These are phyloP conservation scores for Hyperoplus immaculatus DNA, from an alignment of 2,797 vertebrate species.

Conservation along the genomic window DNA sequence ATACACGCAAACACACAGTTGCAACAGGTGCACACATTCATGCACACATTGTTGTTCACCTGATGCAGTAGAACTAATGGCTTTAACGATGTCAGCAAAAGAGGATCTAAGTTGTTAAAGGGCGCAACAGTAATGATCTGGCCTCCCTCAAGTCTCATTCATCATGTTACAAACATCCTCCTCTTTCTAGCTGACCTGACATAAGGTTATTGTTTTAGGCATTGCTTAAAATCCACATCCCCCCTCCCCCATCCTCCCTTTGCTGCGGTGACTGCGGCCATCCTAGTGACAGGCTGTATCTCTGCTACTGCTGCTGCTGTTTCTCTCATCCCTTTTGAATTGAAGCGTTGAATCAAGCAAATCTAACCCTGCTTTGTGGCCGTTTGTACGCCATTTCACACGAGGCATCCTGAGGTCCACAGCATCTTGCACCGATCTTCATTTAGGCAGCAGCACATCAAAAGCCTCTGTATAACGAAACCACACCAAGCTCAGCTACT, in stretches of 20 bases:
- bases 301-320: conserved; percentile 35
- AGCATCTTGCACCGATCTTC: conserved; percentile 24
- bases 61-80: conserved; percentile 34
- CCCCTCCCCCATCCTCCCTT: conserved; percentile 14
- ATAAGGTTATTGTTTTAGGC: conserved; percentile 30
- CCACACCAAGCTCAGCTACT: background rate
- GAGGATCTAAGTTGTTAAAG: conserved; percentile 12
- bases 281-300: conserved; percentile 39
- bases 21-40: conserved; percentile 52
- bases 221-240: conserved; percentile 31
- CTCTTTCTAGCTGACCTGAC: conserved; percentile 3
- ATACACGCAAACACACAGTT: background rate
- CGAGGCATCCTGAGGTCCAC: conserved; percentile 20
- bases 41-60: conserved; percentile 32
- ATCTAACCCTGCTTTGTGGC: conserved; percentile 17
- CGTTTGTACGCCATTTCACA: conserved; percentile 27
- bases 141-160: background rate
- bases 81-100: conserved; percentile 14
- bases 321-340: conserved; percentile 21
- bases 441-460: conserved; percentile 18
- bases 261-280: conserved; percentile 41
- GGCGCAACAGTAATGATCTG: background rate
- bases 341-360: conserved; percentile 36
- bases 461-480: background rate
- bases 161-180: conserved; percentile 19